A percentile compares a stretch with the other conserved stretches of the same genome.
Conservation (phyloP, 1,140 invertebrate species). For the Mamestra configurata region DNA sequence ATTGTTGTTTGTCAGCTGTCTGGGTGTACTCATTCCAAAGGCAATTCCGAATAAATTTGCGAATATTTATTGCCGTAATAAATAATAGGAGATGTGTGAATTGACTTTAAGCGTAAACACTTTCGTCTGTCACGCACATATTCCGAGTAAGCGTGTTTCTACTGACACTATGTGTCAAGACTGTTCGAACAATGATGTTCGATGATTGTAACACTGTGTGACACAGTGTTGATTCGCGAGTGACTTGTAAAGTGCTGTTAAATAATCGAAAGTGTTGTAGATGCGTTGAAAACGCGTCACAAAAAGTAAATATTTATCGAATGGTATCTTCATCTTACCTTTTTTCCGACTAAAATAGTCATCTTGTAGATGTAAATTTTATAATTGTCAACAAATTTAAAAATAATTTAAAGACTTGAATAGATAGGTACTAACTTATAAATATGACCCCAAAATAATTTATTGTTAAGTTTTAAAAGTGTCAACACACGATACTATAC, state of each 20-base stretch:
- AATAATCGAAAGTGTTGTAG: slow-evolving; percentile 33
- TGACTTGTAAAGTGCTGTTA: neutral
- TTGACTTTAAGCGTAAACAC: slow-evolving; percentile 23
- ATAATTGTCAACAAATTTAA: no score
- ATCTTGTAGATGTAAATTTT: neutral
- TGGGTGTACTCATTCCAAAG: neutral
- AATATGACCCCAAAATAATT: no score
- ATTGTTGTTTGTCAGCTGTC: neutral
- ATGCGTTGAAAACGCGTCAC: slow-evolving; percentile 23
- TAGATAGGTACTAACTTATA: no score
- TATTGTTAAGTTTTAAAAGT: no score
- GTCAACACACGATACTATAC: no score
- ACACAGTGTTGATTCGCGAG: neutral
- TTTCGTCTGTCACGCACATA: slow-evolving; percentile 18
- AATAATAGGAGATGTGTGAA: slow-evolving; percentile 11
- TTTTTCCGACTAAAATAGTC: neutral
- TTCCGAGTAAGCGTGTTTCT: slow-evolving; percentile 7
- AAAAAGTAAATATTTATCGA: slow-evolving; percentile 35
- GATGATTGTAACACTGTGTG: neutral
- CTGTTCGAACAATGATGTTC: neutral
- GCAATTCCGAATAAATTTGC: neutral
- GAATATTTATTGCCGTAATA: neutral
- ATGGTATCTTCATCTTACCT: neutral
- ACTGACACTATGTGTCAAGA: neutral
- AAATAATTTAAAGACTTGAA: no score